These are phyloP conservation scores for Holotrichia oblita DNA, from an alignment of 1,140 invertebrate species.

Conservation along the genomic window DNA sequence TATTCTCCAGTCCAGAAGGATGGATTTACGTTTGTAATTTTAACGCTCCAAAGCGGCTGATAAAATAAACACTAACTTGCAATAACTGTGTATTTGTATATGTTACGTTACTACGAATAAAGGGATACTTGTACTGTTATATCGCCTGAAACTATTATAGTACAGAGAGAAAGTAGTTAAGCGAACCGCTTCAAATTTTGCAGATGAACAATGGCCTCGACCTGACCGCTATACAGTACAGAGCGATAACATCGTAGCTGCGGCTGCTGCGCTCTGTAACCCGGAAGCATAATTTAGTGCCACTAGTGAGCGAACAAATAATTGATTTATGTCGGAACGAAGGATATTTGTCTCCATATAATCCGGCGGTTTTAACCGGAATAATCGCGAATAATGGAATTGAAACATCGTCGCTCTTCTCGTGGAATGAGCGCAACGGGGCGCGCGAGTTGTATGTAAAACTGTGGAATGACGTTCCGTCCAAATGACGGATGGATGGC, in stretches of 20 bases:
- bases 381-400: conserved; percentile 36
- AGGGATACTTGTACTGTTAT: too few relatives aligned
- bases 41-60: too few relatives aligned
- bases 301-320: conserved; percentile 9
- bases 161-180: conserved; percentile 17
- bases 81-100: too few relatives aligned
- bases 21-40: too few relatives aligned
- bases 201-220: conserved; percentile 35
- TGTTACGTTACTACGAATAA: too few relatives aligned
- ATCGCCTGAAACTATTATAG: not conserved
- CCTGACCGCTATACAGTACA: not conserved
- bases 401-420: conserved; percentile 10
- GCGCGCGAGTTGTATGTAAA: not conserved
- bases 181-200: conserved; percentile 22
- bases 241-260: conserved; percentile 1
- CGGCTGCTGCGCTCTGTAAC: not conserved
- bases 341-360: conserved; percentile 31
- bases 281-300: conserved; percentile 33
- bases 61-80: too few relatives aligned
- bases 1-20: too few relatives aligned
- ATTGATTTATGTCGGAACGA: conserved; percentile 25
- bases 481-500: not conserved
- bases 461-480: not conserved
- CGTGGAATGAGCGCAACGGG: not conserved
- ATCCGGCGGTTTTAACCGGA: conserved; percentile 27